These are phyloP conservation scores for Glossophaga mutica DNA, from an alignment of 2,797 vertebrate genomes.

Conservation along the genomic window DNA sequence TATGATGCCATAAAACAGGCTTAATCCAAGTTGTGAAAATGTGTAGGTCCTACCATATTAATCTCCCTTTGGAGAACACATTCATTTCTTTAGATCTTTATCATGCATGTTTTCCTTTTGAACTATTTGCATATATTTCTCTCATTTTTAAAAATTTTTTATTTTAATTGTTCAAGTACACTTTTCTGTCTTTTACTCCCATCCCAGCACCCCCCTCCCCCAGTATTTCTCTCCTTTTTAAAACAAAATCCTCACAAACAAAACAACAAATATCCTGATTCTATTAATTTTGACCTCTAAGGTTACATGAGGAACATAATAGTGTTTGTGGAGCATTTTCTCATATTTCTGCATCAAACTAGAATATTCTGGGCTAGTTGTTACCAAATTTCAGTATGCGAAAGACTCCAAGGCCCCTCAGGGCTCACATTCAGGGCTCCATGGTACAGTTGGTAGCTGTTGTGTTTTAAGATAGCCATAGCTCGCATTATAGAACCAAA, in stretches of 20 bases:
- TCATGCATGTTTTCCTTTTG: constrained; percentile 37
- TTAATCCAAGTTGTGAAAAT: constrained; percentile 50
- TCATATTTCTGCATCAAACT: background rate
- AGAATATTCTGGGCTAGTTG: background rate
- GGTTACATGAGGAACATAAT: background rate
- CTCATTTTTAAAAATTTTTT: background rate
- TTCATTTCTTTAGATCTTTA: constrained; percentile 32
- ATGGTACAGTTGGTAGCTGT: background rate
- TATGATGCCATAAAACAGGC: constrained; percentile 32
- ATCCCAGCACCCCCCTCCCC: no score
- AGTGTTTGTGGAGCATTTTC: constrained; percentile 20
- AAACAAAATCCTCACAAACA: background rate
- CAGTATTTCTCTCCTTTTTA: background rate
- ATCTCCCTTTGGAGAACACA: background rate
- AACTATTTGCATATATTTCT: background rate
- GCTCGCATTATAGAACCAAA: background rate
- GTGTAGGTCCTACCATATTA: background rate
- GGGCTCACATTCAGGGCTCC: background rate
- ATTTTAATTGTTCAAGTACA: no score
- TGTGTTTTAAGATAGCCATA: background rate
- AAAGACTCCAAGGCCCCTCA: background rate
- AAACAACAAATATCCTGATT: background rate
- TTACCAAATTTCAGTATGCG: background rate
- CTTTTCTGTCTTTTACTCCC: no score
- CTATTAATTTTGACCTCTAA: constrained; percentile 2